Base-by-base conservation (phyloP, 2,888 invertebrate species). In the Apamea sordens region DNA sequence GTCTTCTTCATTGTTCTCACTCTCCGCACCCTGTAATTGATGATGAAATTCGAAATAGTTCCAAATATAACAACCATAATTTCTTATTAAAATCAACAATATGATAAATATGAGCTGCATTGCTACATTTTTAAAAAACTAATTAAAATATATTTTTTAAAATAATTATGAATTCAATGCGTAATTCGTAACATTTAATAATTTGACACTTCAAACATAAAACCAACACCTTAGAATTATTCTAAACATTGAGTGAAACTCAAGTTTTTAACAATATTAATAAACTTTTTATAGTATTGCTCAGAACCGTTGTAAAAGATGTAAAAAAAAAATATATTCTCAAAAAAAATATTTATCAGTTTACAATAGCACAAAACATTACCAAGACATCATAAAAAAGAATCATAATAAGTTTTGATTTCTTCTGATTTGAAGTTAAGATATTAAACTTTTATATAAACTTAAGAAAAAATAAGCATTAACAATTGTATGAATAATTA, bases 1-100 rank as follows among this genome's bases (percentile, higher is more conserved):
- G 47, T 94, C 94, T 24, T 95, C 95, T 83, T 96, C 96, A 73
- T 96, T 96, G 76, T 95, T 95, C 41, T 95, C 95, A 85, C 96
- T 96, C 83, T 97, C 97, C 80, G 94, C 89, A 8, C 96, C 96
- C 97, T 97, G 94, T 59, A 95, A 95, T 83, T 80, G 10, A 68
- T 28, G 13, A 77, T 21, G 21, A 65, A 61, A 76, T 76, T 41
- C 44, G 10, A 65, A 77, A 81, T 79, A 68, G 47, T 76, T 68
- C 4, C 0, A 67, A 64, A 59, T 64, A 18, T n/a, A 77, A 21
- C 10, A 68, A 53, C 18, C 0, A 63, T 21, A 13, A 47, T n/a
- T 65, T 56, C 4, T 59, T 61, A 65, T 36, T 32, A 32, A 61
- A 67, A 47, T 61, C 36, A 72, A 63, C 41, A 47, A 56, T 18